Conservation (phyloP, 92 coral and sea anemone genomes). For the Umimayanthus kanabou region DNA sequence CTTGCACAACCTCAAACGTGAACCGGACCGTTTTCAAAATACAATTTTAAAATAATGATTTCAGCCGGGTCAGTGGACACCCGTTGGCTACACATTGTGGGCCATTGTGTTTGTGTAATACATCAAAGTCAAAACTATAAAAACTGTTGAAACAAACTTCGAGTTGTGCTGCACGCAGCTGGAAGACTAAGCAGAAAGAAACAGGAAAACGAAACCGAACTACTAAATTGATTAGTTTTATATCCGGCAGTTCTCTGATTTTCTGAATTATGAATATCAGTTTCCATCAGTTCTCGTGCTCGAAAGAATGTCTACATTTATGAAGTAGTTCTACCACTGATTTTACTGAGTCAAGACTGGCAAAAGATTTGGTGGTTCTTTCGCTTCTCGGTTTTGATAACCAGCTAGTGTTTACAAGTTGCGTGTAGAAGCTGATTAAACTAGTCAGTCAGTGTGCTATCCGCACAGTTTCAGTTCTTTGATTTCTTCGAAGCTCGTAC, state of each 20-base stretch:
- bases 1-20: neutral
- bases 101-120: neutral
- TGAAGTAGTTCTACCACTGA: no score
- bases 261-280: no score
- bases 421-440: neutral
- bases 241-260: no score
- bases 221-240: neutral
- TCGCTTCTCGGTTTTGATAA: no score
- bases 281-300: no score
- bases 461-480: neutral
- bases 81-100: neutral
- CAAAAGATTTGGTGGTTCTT: no score
- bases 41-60: no score
- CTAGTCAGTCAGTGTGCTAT: neutral
- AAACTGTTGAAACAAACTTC: neutral
- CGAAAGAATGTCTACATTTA: no score
- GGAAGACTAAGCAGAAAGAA: neutral
- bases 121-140: neutral
- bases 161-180: neutral
- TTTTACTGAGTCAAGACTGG: no score
- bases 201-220: no score
- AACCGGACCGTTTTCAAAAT: neutral
- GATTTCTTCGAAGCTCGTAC: neutral
- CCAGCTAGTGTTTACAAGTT: neutral
- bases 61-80: neutral